These are phyloP conservation scores for Ypsolopha scabrella DNA, from an alignment of 2,888 invertebrate genomes.

Conservation along the genomic window DNA sequence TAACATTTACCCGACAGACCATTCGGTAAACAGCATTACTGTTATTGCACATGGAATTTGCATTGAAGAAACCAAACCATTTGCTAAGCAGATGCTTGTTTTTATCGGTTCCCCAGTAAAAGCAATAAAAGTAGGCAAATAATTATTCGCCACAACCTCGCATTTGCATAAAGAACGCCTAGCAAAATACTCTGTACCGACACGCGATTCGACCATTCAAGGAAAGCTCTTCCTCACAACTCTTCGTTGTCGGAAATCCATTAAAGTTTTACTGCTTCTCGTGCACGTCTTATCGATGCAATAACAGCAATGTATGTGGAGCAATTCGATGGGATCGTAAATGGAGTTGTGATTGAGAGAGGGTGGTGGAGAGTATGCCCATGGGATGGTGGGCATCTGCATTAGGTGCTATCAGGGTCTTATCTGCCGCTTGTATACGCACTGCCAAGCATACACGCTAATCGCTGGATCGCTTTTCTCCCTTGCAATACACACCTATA, in stretches of 20 bases:
- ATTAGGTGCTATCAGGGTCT: slow-evolving; percentile 22
- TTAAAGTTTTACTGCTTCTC: slow-evolving; percentile 39
- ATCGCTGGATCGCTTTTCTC: slow-evolving; percentile 48
- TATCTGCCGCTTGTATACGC: slow-evolving; percentile 22
- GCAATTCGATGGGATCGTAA: slow-evolving; percentile 11
- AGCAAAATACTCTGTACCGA: neutral
- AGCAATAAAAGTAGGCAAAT: slow-evolving; percentile 42
- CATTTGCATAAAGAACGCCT: slow-evolving; percentile 37
- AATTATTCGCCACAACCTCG: slow-evolving; percentile 32
- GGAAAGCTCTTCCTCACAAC: slow-evolving; percentile 13
- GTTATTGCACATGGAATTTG: neutral
- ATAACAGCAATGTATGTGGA: slow-evolving; percentile 37
- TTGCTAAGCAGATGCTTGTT: neutral
- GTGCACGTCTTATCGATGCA: slow-evolving; percentile 24
- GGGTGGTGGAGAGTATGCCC: slow-evolving; percentile 7
- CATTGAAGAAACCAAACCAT: neutral
- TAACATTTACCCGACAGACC: neutral
- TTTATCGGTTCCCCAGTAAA: slow-evolving; percentile 21
- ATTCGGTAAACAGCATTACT: neutral
- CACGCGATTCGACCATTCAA: slow-evolving; percentile 14
- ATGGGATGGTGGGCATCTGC: slow-evolving; percentile 19
- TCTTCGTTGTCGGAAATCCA: slow-evolving; percentile 35
- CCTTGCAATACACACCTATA: slow-evolving; percentile 35
- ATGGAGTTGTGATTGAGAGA: slow-evolving; percentile 7
- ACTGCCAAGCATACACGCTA: slow-evolving; percentile 44